These are phyloP conservation scores for Crotalus helleri DNA, from an alignment of 2,113 vertebrate species.

Conservation along the genomic window DNA sequence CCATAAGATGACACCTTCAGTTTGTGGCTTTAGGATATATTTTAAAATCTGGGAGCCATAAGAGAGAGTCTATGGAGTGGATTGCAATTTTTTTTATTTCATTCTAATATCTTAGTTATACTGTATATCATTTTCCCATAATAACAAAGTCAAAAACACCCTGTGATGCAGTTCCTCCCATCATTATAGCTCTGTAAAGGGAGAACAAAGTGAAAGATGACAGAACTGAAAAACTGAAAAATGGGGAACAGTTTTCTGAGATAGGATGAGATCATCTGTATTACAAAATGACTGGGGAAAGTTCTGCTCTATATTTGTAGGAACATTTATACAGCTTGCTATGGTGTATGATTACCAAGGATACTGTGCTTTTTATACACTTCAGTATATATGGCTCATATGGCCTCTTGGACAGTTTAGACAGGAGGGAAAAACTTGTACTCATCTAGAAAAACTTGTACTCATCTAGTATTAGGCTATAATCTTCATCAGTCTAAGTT, in stretches of 20 bases:
- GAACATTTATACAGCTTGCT: not conserved
- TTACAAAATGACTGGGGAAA: not conserved
- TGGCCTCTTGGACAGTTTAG: not conserved
- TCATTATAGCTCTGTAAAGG: not conserved
- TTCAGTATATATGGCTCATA: not conserved
- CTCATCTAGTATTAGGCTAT: not conserved
- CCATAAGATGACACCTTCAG: too few relatives aligned
- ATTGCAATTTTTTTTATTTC: not conserved
- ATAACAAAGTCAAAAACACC: not conserved
- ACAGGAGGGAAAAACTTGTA: not conserved
- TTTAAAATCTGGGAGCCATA: not conserved
- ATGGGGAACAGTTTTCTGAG: not conserved
- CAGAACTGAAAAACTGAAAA: not conserved
- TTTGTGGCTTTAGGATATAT: not conserved
- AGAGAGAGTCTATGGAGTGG: not conserved
- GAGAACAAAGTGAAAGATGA: not conserved
- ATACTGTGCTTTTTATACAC: not conserved
- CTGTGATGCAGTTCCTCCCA: not conserved
- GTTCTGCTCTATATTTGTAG: too few relatives aligned
- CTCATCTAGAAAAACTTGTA: not conserved
- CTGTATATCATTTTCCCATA: not conserved
- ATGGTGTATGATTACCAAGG: not conserved
- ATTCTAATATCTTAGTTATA: not conserved
- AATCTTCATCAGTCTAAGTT: not conserved
- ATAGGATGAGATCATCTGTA: not conserved